phyloP scores from a whole-genome alignment of 2,113 vertebrate species.

The Grammomys surdaster region DNA sequence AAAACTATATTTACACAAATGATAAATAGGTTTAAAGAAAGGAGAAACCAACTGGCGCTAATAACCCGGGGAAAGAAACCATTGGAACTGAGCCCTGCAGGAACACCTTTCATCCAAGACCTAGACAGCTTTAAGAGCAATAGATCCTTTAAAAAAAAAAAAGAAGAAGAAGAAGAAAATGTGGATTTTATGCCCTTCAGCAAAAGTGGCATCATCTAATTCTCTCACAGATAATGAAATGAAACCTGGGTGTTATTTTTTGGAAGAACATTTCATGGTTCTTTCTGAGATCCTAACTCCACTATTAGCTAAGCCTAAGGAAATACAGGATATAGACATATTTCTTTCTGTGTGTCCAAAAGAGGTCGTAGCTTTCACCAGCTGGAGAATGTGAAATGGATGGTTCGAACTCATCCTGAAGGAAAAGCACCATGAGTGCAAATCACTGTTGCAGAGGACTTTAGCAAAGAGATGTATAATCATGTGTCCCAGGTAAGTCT shows the following conservation, averaged over 20 bases:
- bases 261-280: constrained; percentile 45
- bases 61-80: constrained; percentile 66
- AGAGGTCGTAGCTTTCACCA: background rate
- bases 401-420: background rate
- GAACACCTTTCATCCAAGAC: constrained; percentile 52
- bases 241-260: background rate
- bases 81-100: constrained; percentile 44
- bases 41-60: constrained; percentile 63
- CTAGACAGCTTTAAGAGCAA: constrained; percentile 64
- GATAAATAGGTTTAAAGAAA: constrained; percentile 73
- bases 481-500: background rate
- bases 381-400: background rate
- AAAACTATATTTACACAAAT: constrained; percentile 69
- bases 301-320: constrained; percentile 32
- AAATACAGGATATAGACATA: background rate
- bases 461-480: background rate
- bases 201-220: constrained; percentile 28
- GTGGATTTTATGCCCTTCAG: constrained; percentile 9
- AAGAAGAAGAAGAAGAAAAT: background rate
- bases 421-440: background rate
- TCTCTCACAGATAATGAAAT: constrained; percentile 30
- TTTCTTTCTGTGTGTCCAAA: constrained; percentile 22
- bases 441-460: background rate
- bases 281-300: constrained; percentile 38
- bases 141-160: background rate